Evolutionary conservation across 2,113 vertebrate species (phyloP).

Genomic region (Ochotona curzoniae): DNA sequence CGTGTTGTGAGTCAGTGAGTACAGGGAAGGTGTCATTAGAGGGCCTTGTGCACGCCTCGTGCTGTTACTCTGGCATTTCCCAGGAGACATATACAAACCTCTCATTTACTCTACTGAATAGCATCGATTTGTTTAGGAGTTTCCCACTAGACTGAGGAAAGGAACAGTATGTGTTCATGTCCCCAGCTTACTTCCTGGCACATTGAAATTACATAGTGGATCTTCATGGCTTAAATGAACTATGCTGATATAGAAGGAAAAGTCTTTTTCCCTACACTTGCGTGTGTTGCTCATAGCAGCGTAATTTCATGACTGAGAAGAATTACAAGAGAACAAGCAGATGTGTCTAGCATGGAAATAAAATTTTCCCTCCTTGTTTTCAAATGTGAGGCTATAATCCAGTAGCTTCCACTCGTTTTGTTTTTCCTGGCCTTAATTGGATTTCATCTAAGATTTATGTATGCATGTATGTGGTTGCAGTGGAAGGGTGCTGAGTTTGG

Average conservation of each 20-base stretch:
- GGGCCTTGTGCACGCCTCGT: background rate
- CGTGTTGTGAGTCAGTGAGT: no score
- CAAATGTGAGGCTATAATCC: background rate
- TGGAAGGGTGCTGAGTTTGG: background rate
- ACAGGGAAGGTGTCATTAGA: background rate
- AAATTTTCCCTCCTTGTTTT: background rate
- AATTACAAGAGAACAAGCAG: background rate
- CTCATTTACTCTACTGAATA: fast-evolving
- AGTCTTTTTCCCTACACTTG: background rate
- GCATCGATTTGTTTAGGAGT: background rate
- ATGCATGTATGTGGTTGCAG: background rate
- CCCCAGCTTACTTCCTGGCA: background rate
- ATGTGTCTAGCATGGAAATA: background rate
- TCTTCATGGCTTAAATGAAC: background rate
- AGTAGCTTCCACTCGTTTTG: background rate
- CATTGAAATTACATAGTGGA: background rate
- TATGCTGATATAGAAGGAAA: background rate
- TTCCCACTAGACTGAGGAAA: no score
- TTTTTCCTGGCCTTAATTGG: background rate
- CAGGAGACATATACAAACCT: background rate
- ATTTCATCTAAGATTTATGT: background rate
- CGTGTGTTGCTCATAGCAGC: background rate
- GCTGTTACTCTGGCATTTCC: background rate
- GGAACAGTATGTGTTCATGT: background rate
- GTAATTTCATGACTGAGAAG: background rate